phyloP scores from a whole-genome alignment of 2,888 invertebrate genomes.

The Caenorhabditis parvicauda region DNA sequence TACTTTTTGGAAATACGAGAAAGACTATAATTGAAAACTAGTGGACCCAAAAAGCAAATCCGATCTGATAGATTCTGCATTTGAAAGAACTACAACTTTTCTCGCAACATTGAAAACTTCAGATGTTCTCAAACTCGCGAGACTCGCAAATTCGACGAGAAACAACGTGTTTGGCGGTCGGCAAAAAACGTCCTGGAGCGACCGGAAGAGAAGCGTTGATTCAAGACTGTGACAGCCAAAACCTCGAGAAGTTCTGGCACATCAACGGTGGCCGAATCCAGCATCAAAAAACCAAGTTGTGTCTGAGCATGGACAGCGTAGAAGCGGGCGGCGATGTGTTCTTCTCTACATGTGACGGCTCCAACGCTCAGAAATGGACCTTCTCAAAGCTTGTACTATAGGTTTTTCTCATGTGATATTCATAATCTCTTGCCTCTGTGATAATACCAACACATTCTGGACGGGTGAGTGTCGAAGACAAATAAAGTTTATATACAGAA shows the following conservation, averaged over 20 bases:
- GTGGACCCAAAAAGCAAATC: too few species aligned
- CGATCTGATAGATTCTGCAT: too few species aligned
- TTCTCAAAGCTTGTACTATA: too few species aligned
- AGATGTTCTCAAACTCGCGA: conserved; percentile 54
- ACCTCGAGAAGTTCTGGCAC: not conserved
- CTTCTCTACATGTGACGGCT: conserved; percentile 34
- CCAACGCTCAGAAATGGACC: too few species aligned
- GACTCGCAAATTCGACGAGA: conserved; percentile 45
- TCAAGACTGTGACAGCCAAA: conserved; percentile 21
- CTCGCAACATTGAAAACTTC: conserved; percentile 12
- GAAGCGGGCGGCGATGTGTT: conserved; percentile 55
- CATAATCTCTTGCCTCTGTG: too few species aligned
- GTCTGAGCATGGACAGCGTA: conserved; percentile 62
- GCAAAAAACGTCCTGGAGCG: conserved; percentile 18
- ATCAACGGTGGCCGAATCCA: too few species aligned
- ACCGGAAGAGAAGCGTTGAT: conserved; percentile 2
- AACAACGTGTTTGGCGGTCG: conserved; percentile 39
- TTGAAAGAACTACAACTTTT: not conserved
- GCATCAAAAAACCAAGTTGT: conserved; percentile 59
- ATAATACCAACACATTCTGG: too few species aligned
- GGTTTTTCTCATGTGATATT: too few species aligned
- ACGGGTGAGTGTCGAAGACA: too few species aligned
- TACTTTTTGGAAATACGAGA: too few species aligned
- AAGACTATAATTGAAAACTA: too few species aligned
- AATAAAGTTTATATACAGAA: too few species aligned